Conservation (phyloP, 2,113 vertebrate genomes). For the Zosterops borbonicus region DNA sequence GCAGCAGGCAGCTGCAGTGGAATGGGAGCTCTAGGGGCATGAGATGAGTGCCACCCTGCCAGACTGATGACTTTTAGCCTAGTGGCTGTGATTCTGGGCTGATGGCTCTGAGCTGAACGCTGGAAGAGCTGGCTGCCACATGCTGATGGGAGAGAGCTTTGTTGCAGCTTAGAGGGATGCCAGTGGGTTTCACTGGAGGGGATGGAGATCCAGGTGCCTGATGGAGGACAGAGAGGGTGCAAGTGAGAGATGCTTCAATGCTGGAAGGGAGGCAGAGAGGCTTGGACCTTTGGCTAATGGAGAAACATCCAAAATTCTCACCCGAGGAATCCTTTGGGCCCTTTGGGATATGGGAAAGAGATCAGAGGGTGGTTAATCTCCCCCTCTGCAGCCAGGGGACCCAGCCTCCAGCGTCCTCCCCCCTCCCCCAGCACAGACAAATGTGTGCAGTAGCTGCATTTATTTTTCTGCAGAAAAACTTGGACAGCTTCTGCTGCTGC, state of each 20-base stretch:
- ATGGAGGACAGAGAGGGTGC: not conserved
- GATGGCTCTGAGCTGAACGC: not conserved
- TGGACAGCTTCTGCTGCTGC: not conserved
- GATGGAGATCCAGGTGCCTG: accelerated
- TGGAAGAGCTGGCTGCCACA: not conserved
- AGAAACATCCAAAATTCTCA: not conserved
- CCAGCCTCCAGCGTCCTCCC: not conserved
- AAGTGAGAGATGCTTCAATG: not conserved
- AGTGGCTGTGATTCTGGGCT: not conserved
- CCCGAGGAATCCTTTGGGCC: not conserved
- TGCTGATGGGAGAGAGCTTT: accelerated
- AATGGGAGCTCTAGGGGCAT: not conserved
- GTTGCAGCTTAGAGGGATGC: not conserved
- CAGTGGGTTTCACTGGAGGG: not conserved
- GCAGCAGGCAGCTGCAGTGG: not conserved
- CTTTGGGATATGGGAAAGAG: not conserved
- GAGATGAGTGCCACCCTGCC: not conserved
- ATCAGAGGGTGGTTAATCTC: not conserved
- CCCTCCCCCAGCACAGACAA: not conserved
- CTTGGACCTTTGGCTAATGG: not conserved
- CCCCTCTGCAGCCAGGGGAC: not conserved
- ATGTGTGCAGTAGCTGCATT: accelerated
- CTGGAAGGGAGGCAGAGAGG: not conserved
- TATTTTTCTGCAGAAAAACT: not conserved
- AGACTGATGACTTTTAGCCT: not conserved